These are phyloP conservation scores for Hydroisotoma schaefferi DNA, from an alignment of 2,888 invertebrate genomes.

Conservation along the genomic window DNA sequence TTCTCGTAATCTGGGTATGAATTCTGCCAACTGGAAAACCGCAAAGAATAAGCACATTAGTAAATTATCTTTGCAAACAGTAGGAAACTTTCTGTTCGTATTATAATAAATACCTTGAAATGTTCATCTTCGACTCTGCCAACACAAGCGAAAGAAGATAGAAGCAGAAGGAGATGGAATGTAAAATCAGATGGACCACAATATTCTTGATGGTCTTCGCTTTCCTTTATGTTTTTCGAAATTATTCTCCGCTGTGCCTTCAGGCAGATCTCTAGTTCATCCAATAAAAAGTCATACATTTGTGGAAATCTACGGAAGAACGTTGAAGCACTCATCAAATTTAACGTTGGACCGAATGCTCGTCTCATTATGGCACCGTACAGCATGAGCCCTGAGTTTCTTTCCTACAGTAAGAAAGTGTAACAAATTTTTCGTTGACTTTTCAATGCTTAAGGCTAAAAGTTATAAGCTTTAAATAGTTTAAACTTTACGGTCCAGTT, in stretches of 20 bases:
- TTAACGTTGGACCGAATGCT: constrained; percentile 67
- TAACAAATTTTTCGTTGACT: background rate
- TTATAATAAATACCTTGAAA: constrained; percentile 27
- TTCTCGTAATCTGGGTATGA: constrained; percentile 62
- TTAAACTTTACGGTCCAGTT: constrained; percentile 70
- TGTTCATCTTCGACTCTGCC: constrained; percentile 42
- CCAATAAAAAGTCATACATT: constrained; percentile 60
- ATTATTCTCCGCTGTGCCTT: constrained; percentile 20
- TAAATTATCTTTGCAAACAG: constrained; percentile 4
- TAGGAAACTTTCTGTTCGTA: background rate
- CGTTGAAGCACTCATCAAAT: constrained; percentile 58
- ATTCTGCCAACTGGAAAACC: constrained; percentile 59
- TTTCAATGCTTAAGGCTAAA: constrained; percentile 3
- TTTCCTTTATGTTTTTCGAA: background rate
- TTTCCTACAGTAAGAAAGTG: constrained; percentile 58
- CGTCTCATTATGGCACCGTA: constrained; percentile 77
- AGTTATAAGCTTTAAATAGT: constrained; percentile 2
- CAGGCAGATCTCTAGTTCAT: constrained; percentile 52
- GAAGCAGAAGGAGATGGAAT: constrained; percentile 42
- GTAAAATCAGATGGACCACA: constrained; percentile 34
- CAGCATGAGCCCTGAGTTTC: constrained; percentile 81
- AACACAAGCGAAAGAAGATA: constrained; percentile 41
- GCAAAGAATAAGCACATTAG: background rate
- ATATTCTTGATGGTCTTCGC: background rate
- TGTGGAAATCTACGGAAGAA: constrained; percentile 73